Percentiles rank a stretch among this genome's conserved stretches.
These are phyloP conservation scores for Pollenia griseotomentosa DNA, from an alignment of 2,888 invertebrate genomes.

Conservation along the genomic window DNA sequence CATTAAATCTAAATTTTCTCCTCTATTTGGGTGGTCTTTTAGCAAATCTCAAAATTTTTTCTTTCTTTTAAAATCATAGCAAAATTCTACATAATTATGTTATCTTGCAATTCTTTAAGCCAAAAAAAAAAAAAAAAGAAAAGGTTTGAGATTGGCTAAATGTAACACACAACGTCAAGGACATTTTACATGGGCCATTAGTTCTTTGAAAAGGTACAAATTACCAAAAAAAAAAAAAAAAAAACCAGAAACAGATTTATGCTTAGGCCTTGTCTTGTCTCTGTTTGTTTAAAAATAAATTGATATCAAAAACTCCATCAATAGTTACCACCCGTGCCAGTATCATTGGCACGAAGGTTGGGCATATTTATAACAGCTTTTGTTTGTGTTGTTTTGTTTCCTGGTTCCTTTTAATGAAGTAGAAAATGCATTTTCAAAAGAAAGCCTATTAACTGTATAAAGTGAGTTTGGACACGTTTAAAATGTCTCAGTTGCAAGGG, in stretches of 20 bases:
- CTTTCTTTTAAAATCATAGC: background rate
- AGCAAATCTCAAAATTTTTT: background rate
- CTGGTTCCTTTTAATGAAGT: conserved; percentile 37
- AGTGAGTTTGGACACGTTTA: conserved; percentile 60
- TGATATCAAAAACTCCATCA: conserved; percentile 60
- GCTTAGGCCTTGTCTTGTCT: conserved; percentile 17
- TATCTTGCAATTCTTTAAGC: conserved; percentile 40
- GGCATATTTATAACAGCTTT: conserved; percentile 7
- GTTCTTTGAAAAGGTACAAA: conserved; percentile 33
- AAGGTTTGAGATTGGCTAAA: conserved; percentile 16
- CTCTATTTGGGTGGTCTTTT: conserved; percentile 40
- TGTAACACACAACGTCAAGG: conserved; percentile 37
- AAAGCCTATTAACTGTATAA: conserved; percentile 37
- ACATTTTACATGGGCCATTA: conserved; percentile 9
- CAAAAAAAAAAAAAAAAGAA: background rate
- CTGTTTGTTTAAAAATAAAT: background rate
- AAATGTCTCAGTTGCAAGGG: conserved; percentile 9
- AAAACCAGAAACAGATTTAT: background rate
- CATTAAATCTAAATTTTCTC: conserved; percentile 34
- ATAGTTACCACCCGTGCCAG: conserved; percentile 58
- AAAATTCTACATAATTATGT: conserved; percentile 60
- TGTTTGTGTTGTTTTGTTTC: conserved; percentile 2
- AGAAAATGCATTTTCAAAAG: conserved; percentile 45
- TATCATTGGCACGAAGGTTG: background rate
- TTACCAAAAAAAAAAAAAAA: conserved; percentile 38